Conservation (phyloP, 2,797 vertebrate species). For the Pangasius macronema region DNA sequence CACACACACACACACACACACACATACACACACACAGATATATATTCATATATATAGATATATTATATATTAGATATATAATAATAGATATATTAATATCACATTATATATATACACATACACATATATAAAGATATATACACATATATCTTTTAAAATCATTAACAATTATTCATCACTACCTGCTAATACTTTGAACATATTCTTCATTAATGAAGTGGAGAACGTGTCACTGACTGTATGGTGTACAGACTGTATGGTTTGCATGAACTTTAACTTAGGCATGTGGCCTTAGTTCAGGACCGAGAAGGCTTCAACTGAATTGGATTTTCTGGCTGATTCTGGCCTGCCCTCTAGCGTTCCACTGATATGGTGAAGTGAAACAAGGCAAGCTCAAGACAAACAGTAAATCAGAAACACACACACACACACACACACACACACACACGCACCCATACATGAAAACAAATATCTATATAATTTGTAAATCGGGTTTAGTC, state of each 20-base stretch:
- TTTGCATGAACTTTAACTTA: constrained; percentile 24
- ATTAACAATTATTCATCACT: not conserved
- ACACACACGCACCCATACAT: too few relatives aligned
- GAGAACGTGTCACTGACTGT: not conserved
- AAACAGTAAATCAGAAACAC: not conserved
- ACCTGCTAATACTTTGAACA: not conserved
- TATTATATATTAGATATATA: too few relatives aligned
- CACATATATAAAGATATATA: too few relatives aligned
- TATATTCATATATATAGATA: too few relatives aligned
- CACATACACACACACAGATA: not conserved
- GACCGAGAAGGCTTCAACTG: not conserved
- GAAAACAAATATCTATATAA: not conserved
- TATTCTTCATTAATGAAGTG: constrained; percentile 1
- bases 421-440: too few relatives aligned
- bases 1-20: constrained; percentile 9
- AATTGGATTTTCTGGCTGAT: constrained; percentile 61
- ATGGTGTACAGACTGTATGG: not conserved
- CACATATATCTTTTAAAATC: not conserved
- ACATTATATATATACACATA: too few relatives aligned
- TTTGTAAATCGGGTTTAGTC: not conserved
- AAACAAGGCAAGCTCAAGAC: not conserved
- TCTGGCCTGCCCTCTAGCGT: constrained; percentile 80
- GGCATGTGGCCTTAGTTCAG: constrained; percentile 21
- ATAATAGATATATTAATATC: too few relatives aligned
- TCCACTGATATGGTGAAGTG: not conserved